Percentiles rank a stretch among this genome's conserved stretches.
Evolutionary conservation across 2,797 vertebrate species (phyloP).

Genomic region (Trachops cirrhosus): DNA sequence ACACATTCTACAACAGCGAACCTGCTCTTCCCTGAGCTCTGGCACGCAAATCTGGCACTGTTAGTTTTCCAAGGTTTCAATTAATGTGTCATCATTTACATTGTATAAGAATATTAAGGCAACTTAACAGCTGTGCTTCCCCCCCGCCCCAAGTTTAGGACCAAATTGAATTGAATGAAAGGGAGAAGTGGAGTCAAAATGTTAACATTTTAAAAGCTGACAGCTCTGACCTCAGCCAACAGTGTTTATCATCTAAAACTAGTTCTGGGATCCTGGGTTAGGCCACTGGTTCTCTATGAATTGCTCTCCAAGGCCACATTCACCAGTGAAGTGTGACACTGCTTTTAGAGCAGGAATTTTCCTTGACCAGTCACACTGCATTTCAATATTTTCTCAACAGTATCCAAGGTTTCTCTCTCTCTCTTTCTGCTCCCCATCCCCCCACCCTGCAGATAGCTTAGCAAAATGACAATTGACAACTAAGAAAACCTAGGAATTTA

Average conservation of each 20-base stretch:
- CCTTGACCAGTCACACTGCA: neutral
- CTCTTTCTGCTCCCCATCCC: too few species aligned
- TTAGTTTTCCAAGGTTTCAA: neutral
- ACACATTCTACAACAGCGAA: neutral
- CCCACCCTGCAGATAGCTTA: neutral
- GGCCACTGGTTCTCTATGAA: neutral
- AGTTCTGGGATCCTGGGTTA: neutral
- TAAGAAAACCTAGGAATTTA: neutral
- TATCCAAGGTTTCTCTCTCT: neutral
- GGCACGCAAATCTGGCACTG: neutral
- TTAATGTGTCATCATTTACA: neutral
- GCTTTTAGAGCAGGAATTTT: neutral
- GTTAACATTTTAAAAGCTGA: constrained; percentile 18
- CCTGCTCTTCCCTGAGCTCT: neutral
- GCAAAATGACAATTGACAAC: neutral
- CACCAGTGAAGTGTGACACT: neutral
- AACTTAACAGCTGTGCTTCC: constrained; percentile 22
- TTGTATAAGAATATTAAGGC: neutral
- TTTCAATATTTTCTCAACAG: neutral
- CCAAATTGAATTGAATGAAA: constrained; percentile 43
- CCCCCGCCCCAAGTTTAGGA: constrained; percentile 18
- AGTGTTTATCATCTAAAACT: neutral
- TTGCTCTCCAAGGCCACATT: neutral
- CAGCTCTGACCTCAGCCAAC: neutral
- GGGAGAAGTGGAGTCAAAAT: neutral